A percentile compares a stretch with the other conserved stretches of the same genome.
Conservation (phyloP, 2,888 invertebrate species). For the Acleris cristana region DNA sequence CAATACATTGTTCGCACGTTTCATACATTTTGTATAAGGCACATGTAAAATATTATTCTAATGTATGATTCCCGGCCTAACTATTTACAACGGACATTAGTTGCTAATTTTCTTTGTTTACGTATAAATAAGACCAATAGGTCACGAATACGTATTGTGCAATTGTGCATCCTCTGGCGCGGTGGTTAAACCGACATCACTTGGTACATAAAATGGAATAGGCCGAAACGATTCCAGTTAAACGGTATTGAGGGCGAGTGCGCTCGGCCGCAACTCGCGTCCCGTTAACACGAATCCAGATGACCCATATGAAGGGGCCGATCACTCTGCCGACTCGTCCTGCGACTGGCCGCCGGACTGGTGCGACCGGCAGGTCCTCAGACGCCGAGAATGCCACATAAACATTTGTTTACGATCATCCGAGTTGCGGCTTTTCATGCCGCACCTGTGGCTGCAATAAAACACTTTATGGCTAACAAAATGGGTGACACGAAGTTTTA, state of each 20-base stretch:
- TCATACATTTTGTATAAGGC: no score
- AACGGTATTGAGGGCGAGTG: conserved; percentile 50
- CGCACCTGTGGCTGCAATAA: conserved; percentile 74
- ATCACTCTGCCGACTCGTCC: conserved; percentile 57
- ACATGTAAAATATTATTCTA: no score
- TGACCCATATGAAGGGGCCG: conserved; percentile 67
- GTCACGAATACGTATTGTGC: conserved; percentile 13
- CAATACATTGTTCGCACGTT: no score
- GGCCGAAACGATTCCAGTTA: conserved; percentile 31
- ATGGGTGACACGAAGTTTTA: conserved; percentile 60
- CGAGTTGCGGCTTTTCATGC: conserved; percentile 61
- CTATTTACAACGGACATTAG: no score
- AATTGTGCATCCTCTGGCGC: conserved; percentile 2
- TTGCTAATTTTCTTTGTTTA: no score
- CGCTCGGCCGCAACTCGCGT: conserved; percentile 51
- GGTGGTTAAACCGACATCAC: conserved; percentile 22
- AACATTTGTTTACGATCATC: conserved; percentile 63
- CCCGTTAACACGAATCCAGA: conserved; percentile 62
- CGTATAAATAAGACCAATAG: conserved; percentile 1
- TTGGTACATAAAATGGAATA: conserved; percentile 25
- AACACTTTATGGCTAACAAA: conserved; percentile 69
- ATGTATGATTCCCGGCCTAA: no score
- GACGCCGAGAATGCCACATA: conserved; percentile 50
- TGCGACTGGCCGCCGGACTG: conserved; percentile 27
- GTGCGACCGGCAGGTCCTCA: conserved; percentile 35